Evolutionary conservation across 2,113 vertebrate species (phyloP), one percentile per base, ranked within the genome.

Genomic region (Centropus unirufus): DNA sequence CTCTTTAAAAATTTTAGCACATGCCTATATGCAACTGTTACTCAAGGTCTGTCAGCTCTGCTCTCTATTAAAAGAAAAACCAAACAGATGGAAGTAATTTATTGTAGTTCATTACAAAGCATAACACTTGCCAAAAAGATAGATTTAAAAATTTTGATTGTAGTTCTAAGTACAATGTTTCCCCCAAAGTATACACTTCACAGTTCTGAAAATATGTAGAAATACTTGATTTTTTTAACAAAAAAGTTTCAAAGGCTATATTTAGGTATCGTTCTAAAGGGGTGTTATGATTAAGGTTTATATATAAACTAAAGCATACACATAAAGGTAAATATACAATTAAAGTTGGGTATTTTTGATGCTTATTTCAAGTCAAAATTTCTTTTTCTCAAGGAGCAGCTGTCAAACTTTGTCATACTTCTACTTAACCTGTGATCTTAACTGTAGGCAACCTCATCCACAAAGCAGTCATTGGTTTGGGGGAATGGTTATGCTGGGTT

Each of bases 401-500:
- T 61, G 40, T 19, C 9, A 85, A 75, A 72, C 26, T 44, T 58
- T 47, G 32, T 6, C 32, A 44, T 40, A 3, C 1, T 79, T 47
- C 23, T 72, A 32, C 10, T 74, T 68, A 36, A 54, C 3, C 1
- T 3, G 11, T 20, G 3, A 3, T 57, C 29, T 76, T 63, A 58
- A 83, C 6, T 69, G 6, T 21, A 80, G 57, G 18, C 46, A 66
- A 42, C 2, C 4, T 16, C 30, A 52, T 14, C 1, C 8, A 8
- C 7, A 69, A 46, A 79, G 42, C 8, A 74, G 14, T 0, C 0
- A 9, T 10, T 90, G 9, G 52, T 61, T 32, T 27, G 2, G 4
- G 24, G 6, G 2, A 7, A 26, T 26, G 12, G 5, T 62, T 16
- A 9, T 40, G 6, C 21, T 46, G 0, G 3, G 67, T 54, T 12